Percentiles rank a stretch among this genome's conserved stretches.
Evolutionary conservation across 2,888 invertebrate species (phyloP).

Genomic region (Hypsopygia costalis): DNA sequence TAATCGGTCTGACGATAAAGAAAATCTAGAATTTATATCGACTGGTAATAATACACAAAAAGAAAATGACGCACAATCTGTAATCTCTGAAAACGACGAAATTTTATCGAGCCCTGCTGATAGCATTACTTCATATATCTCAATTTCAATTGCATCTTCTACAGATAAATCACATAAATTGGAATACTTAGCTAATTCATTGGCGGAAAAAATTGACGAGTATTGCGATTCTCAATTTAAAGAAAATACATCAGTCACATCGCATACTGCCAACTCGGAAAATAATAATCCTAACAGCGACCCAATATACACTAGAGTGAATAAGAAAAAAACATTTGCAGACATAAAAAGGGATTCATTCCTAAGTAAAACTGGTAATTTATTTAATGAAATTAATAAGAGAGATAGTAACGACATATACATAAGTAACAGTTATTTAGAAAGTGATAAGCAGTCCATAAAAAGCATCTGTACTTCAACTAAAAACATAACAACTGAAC

Average conservation of each 20-base stretch:
- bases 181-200: slow-evolving; percentile 72
- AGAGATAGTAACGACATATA: slow-evolving; percentile 58
- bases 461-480: slow-evolving; percentile 61
- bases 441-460: slow-evolving; percentile 58
- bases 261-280: slow-evolving; percentile 43
- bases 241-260: slow-evolving; percentile 50
- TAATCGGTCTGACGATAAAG: slow-evolving; percentile 32
- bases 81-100: slow-evolving; percentile 72
- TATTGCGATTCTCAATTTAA: slow-evolving; percentile 73
- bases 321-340: slow-evolving; percentile 79
- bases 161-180: slow-evolving; percentile 70
- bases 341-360: slow-evolving; percentile 64
- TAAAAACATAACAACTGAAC: slow-evolving; percentile 73
- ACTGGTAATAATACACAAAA: slow-evolving; percentile 26
- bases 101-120: slow-evolving; percentile 70
- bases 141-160: slow-evolving; percentile 74
- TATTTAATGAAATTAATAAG: slow-evolving; percentile 52
- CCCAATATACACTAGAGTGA: slow-evolving; percentile 66
- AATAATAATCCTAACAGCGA: slow-evolving; percentile 51
- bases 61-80: slow-evolving; percentile 52
- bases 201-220: slow-evolving; percentile 77
- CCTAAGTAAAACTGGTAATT: slow-evolving; percentile 53
- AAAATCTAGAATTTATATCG: slow-evolving; percentile 23
- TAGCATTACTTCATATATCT: slow-evolving; percentile 76
- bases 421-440: slow-evolving; percentile 62